These are phyloP conservation scores for Cacoxenus indagator DNA, from an alignment of 2,888 invertebrate genomes.

Conservation along the genomic window DNA sequence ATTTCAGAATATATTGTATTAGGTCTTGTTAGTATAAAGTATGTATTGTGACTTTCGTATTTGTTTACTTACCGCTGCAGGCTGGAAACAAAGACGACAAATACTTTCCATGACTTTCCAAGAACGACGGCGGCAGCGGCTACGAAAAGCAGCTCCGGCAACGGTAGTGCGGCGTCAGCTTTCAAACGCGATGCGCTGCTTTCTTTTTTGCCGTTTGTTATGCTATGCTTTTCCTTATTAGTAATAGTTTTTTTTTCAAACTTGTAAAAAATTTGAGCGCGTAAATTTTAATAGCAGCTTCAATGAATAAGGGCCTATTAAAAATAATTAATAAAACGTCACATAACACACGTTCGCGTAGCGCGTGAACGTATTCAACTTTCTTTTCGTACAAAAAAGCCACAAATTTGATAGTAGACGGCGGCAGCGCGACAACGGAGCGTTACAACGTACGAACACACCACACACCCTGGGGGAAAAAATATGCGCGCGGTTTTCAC, in stretches of 20 bases:
- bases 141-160: background rate
- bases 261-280: no score
- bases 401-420: background rate
- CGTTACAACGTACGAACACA: background rate
- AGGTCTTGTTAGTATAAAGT: conserved; percentile 16
- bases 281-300: no score
- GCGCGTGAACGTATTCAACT: background rate
- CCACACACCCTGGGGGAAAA: background rate
- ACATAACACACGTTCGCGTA: background rate
- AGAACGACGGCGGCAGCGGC: conserved; percentile 29
- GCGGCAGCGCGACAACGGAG: background rate
- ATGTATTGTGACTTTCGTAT: background rate
- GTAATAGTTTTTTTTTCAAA: no score
- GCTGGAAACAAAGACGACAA: conserved; percentile 71
- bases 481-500: background rate
- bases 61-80: conserved; percentile 61
- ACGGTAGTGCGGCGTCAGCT: conserved; percentile 1
- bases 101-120: conserved; percentile 69
- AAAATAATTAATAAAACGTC: background rate
- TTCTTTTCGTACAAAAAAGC: background rate
- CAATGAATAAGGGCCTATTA: no score
- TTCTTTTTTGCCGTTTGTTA: background rate
- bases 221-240: background rate
- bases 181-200: background rate
- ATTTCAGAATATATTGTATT: conserved; percentile 16